Evolutionary conservation across 2,113 vertebrate genomes (phyloP).

Genomic region (Salminus brasiliensis): DNA sequence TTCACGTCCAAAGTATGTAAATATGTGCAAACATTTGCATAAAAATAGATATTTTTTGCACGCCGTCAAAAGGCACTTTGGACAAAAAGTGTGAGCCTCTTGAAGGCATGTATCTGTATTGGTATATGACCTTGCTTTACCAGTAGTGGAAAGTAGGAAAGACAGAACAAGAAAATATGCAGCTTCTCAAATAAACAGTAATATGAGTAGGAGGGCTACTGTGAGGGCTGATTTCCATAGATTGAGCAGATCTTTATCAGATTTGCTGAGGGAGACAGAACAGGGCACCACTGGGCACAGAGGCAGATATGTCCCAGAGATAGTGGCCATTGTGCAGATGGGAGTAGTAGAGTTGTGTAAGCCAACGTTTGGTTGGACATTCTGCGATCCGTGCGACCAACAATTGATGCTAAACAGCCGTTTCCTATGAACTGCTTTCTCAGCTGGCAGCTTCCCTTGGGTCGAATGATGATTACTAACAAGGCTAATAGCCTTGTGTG

Average conservation of each 20-base stretch:
- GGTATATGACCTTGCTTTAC: background rate
- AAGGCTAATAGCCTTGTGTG: background rate
- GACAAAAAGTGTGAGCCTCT: background rate
- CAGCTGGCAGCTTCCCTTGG: conserved; percentile 2
- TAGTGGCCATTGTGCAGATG: background rate
- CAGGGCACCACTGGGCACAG: background rate
- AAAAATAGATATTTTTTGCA: too few relatives aligned
- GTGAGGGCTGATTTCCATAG: conserved; percentile 16
- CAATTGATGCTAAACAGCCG: conserved; percentile 16
- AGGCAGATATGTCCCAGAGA: background rate
- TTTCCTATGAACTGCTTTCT: conserved; percentile 1
- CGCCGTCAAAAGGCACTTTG: too few relatives aligned
- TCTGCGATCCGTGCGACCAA: background rate
- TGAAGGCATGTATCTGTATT: conserved; percentile 21
- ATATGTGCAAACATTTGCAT: too few relatives aligned
- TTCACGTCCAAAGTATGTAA: too few relatives aligned
- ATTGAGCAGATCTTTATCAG: conserved; percentile 39
- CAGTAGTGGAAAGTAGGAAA: conserved; percentile 8
- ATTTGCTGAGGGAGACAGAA: conserved; percentile 18
- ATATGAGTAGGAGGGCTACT: conserved; percentile 29
- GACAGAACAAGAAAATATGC: conserved; percentile 4
- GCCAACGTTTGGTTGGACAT: background rate
- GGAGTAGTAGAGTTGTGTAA: background rate
- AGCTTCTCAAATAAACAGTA: conserved; percentile 28
- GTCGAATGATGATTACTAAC: conserved; percentile 5